phyloP scores from a whole-genome alignment of 2,797 vertebrate genomes.

The Eupleurogrammus muticus region DNA sequence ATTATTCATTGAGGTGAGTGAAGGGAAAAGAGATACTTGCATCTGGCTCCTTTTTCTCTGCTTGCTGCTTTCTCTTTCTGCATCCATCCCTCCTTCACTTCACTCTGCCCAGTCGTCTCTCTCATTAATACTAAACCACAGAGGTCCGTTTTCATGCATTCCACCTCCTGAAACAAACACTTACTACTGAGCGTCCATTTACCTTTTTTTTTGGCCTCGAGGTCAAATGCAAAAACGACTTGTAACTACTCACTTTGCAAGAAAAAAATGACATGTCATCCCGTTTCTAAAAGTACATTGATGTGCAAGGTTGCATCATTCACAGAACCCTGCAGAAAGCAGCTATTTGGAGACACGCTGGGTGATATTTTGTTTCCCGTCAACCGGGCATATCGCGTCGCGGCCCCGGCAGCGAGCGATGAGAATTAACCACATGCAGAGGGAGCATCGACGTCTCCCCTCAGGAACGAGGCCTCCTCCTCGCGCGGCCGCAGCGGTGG shows the following conservation, averaged over 20 bases:
- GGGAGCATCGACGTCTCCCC: constrained; percentile 55
- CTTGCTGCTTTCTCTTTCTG: constrained; percentile 30
- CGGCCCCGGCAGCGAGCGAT: constrained; percentile 12
- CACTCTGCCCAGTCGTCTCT: background rate
- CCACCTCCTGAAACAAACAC: background rate
- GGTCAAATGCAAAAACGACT: background rate
- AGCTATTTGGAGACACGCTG: constrained; percentile 30
- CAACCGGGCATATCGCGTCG: constrained; percentile 20
- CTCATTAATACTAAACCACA: constrained; percentile 2
- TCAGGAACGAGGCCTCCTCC: constrained; percentile 24
- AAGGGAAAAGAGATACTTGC: constrained; percentile 37
- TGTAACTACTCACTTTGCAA: background rate
- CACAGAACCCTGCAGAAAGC: constrained; percentile 22
- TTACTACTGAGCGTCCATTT: constrained; percentile 4
- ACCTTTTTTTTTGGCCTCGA: constrained; percentile 9
- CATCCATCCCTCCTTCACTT: background rate
- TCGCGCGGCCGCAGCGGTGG: constrained; percentile 15
- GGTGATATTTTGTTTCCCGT: constrained; percentile 33
- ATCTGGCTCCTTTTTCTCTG: constrained; percentile 32
- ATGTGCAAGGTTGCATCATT: background rate
- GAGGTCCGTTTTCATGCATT: constrained; percentile 14
- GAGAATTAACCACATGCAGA: constrained; percentile 41
- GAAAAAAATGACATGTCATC: background rate
- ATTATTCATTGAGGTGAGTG: constrained; percentile 57
- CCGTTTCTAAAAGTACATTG: background rate